phyloP scores from a whole-genome alignment of 2,113 vertebrate genomes.

The Lampris incognitus region DNA sequence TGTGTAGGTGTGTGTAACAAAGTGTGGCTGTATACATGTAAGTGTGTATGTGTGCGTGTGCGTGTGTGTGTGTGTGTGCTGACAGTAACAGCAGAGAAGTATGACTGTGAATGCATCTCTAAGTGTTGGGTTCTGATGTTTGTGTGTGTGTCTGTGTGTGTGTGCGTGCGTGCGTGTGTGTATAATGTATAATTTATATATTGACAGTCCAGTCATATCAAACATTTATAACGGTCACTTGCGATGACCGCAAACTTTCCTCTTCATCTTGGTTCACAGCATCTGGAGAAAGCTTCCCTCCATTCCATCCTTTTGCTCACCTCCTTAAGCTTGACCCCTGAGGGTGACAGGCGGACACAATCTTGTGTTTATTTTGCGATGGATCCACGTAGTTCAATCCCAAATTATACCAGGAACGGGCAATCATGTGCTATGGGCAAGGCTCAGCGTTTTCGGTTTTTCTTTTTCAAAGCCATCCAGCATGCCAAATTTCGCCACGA shows the following conservation, averaged over 20 bases:
- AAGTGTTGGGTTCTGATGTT: conserved; percentile 39
- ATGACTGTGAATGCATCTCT: conserved; percentile 59
- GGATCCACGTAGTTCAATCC: too few relatives aligned
- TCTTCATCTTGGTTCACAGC: conserved; percentile 77
- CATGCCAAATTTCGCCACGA: too few relatives aligned
- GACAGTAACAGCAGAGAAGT: conserved; percentile 53
- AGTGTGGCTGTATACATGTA: conserved; percentile 67
- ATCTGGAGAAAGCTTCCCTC: conserved; percentile 56
- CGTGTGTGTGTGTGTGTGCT: conserved; percentile 30
- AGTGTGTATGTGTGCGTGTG: conserved; percentile 52
- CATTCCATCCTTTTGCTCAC: conserved; percentile 55
- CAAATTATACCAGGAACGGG: too few relatives aligned
- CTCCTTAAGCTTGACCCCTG: conserved; percentile 53
- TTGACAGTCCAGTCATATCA: conserved; percentile 81
- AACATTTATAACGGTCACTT: conserved; percentile 73
- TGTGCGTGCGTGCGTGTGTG: conserved; percentile 43
- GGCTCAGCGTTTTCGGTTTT: too few relatives aligned
- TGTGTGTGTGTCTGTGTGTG: conserved; percentile 18
- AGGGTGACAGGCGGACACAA: background rate
- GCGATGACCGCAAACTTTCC: conserved; percentile 56
- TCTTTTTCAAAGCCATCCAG: too few relatives aligned
- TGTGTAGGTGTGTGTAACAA: conserved; percentile 13
- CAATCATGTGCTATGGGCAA: too few relatives aligned
- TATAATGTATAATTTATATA: conserved; percentile 72
- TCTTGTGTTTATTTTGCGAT: conserved; percentile 3